These are phyloP conservation scores for Melanotaenia boesemani DNA, from an alignment of 2,797 vertebrate genomes.

Conservation along the genomic window DNA sequence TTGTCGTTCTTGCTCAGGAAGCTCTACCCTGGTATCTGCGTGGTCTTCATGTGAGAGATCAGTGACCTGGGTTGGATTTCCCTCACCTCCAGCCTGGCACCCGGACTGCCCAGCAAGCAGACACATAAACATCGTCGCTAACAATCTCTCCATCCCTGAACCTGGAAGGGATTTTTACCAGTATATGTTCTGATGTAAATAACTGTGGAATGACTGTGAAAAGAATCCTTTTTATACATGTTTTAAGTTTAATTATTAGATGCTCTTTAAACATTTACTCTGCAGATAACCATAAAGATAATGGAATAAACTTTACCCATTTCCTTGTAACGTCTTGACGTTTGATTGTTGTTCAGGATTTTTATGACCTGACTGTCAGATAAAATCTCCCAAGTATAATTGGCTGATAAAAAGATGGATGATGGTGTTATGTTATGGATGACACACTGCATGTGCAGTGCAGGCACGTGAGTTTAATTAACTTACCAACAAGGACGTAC, in stretches of 20 bases:
- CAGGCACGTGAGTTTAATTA: too few species aligned
- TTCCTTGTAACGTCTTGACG: too few species aligned
- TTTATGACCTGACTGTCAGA: too few species aligned
- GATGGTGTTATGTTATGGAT: too few species aligned
- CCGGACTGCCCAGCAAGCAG: constrained; percentile 10
- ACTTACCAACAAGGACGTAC: too few species aligned
- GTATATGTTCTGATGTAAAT: not conserved
- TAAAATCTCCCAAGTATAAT: too few species aligned
- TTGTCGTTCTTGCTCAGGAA: not conserved
- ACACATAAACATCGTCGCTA: constrained; percentile 12
- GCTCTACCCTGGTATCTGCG: not conserved
- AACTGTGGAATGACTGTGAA: not conserved
- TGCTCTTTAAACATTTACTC: not conserved
- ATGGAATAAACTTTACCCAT: too few species aligned
- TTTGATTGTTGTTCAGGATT: too few species aligned
- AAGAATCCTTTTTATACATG: not conserved
- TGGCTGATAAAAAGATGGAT: too few species aligned
- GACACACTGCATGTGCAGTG: too few species aligned
- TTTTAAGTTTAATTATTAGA: constrained; percentile 5
- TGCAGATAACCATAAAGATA: not conserved
- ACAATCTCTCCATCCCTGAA: constrained; percentile 5
- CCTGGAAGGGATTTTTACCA: not conserved
- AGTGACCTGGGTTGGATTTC: not conserved
- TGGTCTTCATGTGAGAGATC: not conserved
- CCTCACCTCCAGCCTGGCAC: not conserved